These are phyloP conservation scores for Melanostoma mellinum DNA, from an alignment of 2,888 invertebrate genomes.

Conservation along the genomic window DNA sequence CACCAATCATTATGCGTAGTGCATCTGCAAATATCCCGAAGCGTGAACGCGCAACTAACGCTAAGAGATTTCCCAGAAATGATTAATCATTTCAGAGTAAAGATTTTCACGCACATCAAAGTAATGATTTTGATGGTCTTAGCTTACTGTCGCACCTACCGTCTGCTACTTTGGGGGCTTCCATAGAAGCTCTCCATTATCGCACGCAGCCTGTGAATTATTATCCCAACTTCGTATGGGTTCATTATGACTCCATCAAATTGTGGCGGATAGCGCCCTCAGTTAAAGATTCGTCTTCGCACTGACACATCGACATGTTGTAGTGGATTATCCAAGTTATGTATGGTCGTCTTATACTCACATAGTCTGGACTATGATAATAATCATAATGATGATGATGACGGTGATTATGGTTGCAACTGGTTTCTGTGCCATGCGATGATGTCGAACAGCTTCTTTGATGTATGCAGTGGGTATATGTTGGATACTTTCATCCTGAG, in stretches of 20 bases:
- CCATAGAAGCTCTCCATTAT: constrained; percentile 65
- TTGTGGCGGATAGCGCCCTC: constrained; percentile 65
- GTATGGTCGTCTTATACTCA: constrained; percentile 45
- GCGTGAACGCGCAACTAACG: constrained; percentile 35
- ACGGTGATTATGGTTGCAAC: constrained; percentile 69
- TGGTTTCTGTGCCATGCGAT: constrained; percentile 62
- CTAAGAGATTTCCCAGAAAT: constrained; percentile 66
- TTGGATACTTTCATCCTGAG: constrained; percentile 27
- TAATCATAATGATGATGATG: constrained; percentile 70
- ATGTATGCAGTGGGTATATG: constrained; percentile 37
- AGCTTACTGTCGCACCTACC: constrained; percentile 58
- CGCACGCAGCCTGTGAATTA: constrained; percentile 62
- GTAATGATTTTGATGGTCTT: constrained; percentile 55
- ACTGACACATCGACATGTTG: constrained; percentile 45
- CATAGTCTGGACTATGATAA: constrained; percentile 58
- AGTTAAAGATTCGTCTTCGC: constrained; percentile 43
- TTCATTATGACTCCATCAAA: constrained; percentile 72
- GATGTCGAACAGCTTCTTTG: constrained; percentile 57
- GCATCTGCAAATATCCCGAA: constrained; percentile 67
- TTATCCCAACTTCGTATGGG: constrained; percentile 59
- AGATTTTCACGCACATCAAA: constrained; percentile 60
- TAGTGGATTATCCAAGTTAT: constrained; percentile 6
- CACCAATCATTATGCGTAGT: constrained; percentile 62
- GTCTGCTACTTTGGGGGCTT: constrained; percentile 42
- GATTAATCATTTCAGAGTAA: constrained; percentile 60